Base-by-base conservation (phyloP, 2,888 invertebrate genomes). In the Plagodis dolabraria region DNA sequence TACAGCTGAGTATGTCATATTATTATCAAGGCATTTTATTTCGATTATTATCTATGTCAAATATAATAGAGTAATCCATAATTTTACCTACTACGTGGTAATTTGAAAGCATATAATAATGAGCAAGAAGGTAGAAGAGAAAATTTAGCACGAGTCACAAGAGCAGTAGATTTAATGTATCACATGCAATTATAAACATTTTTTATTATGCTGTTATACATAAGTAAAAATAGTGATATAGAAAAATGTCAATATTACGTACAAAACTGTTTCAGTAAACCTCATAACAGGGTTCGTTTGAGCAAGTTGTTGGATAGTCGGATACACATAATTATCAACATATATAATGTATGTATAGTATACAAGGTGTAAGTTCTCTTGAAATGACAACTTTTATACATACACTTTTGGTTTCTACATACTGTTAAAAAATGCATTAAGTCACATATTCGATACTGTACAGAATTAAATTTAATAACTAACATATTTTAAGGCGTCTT, bases 241-340 rank as follows among this genome's bases (percentile, higher is more conserved):
- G 22, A 22, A 22, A 22, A 22, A 22, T 22, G 22, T 22, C 22
- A 22, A 22, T 22, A 22, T 22, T 22, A 22, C 22, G 22, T 22
- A 22, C 22, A 22, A 22, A 22, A 22, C 22, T 22, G 22, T 22
- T 22, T 22, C 22, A 22, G 22, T 2, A 22, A 22, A 22, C 22
- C 22, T 22, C 22, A 36, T 36, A 4, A 38, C 44, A 7, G 52
- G 10, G 47, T 33, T 10, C 9, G 40, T 49, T 57, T 58, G 58
- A 58, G 58, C 58, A 58, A 51, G 53, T 46, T 50, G 10, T 53
- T 53, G 58, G 48, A 47, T 57, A 52, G 22, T 22, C 22, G 22
- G 47, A 47, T 47, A 51, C 35, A 35, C 22, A 47, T 35, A 50
- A 36, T 47, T 22, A 47, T 47, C 46, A 35, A 35, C 22, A 47